Evolutionary conservation across 2,797 vertebrate genomes (phyloP), one percentile per base, ranked within the genome.

Genomic region (Sphenopsis melanotis): DNA sequence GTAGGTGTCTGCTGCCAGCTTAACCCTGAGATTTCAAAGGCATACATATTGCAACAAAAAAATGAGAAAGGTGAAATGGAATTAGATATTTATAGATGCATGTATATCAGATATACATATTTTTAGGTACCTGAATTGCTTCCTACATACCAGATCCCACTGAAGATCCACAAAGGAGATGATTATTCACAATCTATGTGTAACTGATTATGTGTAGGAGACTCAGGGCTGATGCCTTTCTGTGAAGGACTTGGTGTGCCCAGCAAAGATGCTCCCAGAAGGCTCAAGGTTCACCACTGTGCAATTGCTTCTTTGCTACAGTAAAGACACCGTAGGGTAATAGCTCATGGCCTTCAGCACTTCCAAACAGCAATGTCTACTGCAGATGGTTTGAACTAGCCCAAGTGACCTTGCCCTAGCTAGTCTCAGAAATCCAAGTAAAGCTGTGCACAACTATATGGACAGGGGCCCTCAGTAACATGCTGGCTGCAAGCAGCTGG

Each of bases 401-500:
- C 64, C 63, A 66, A 27, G 72, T 23, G 27, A 36, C 56, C 50
- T 70, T 66, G 34, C 10, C 32, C 29, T 27, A 42, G 37, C 34
- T 29, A 30, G 17, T 50, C 42, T 61, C 57, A 71, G 72, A 91
- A 74, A 49, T 30, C 14, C 65, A 39, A 64, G 49, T 30, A 59
- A 92, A 89, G 69, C n/a, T 11, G 2, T 53, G 47, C n/a, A 83
- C 49, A 77, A 9, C 32, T 50, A 7, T 15, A 30, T 22, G 44
- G 82, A 80, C 60, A 93, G 49, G 15, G 36, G 26, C 36, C 57
- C 80, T 87, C 82, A 68, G 65, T 32, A 77, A 65, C 37, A 24
- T 5, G 16, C 72, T 90, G 69, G 69, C 57, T 94, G 83, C 65
- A 75, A 91, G 75, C 89, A 94, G 76, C 69, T 95, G 93, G 57